Base-by-base conservation (phyloP, 2,888 invertebrate species). In the Pinctada fucata region DNA sequence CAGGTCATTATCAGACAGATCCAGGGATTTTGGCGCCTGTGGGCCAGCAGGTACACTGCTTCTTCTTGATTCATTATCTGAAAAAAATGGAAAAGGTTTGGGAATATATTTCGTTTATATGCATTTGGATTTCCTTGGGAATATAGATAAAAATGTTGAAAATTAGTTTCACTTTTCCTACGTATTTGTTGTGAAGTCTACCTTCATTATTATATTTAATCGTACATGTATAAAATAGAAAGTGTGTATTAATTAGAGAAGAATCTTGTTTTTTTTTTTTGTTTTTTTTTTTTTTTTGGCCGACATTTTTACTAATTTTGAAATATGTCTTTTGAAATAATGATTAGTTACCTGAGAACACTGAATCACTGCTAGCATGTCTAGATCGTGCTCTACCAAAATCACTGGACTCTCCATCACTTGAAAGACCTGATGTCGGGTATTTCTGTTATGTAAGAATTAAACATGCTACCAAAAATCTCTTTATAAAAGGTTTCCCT, bases 1-100 rank as follows among this genome's bases (percentile, higher is more conserved):
- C n/a, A 90, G 86, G 13, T 77, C 78, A 80, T 90, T 90, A 73
- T 83, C 79, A 3, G 90, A 90, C 5, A 89, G 75, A 71, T 90
- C 89, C 52, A 90, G 76, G 5, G 50, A 71, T 6, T 8, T 31
- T n/a, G 63, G 52, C 49, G 58, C 13, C 16, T 68, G 47, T 45
- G 31, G 8, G 5, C 6, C 6, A 10, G 71, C 2, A 31, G 31
- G 8, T 4, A 48, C 52, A n/a, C 31, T 76, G 10, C 69, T 51
- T 51, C 65, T 76, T 58, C 84, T 83, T 3, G 75, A 74, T 51
- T 87, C 86, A 58, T 79, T 74, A 64, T 86, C 86, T 86, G 75
- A 47, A 76, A 77, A 64, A 71, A 65, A 52, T 16, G 63, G 16
- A 72, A 16, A 68, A 58, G 58, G 2, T n/a, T 16, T 3, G 31